Conservation (phyloP, 1,140 invertebrate genomes). For the Anthonomus grandis region DNA sequence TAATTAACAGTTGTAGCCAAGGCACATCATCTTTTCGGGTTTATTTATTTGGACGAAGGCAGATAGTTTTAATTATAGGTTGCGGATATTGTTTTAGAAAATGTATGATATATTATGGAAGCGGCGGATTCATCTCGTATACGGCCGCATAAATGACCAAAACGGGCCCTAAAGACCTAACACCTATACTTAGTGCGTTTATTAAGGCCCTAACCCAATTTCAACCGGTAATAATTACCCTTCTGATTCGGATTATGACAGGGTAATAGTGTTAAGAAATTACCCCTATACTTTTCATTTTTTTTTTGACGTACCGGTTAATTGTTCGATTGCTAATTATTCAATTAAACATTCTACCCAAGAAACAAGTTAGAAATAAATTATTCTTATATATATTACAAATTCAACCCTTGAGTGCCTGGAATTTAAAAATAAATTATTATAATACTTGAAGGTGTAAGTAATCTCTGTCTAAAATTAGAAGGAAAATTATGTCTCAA, state of each 20-base stretch:
- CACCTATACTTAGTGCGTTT: conserved; percentile 18
- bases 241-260: not conserved
- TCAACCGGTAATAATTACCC: conserved; percentile 4
- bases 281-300: too few species aligned
- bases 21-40: conserved; percentile 13
- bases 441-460: too few species aligned
- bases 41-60: conserved; percentile 15
- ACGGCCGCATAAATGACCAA: conserved; percentile 13
- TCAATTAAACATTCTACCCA: too few species aligned
- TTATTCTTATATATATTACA: too few species aligned
- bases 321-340: too few species aligned
- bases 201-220: conserved; percentile 6
- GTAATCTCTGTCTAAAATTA: too few species aligned
- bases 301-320: too few species aligned
- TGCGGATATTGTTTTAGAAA: conserved; percentile 24
- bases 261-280: not conserved
- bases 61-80: conserved; percentile 26
- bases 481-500: too few species aligned
- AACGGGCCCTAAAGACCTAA: not conserved
- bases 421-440: too few species aligned
- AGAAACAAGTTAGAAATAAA: too few species aligned
- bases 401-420: too few species aligned
- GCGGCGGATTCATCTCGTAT: conserved; percentile 17
- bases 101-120: conserved; percentile 22
- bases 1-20: conserved; percentile 23